These are phyloP conservation scores for Eonycteris spelaea DNA, from an alignment of 2,113 vertebrate species.

Conservation along the genomic window DNA sequence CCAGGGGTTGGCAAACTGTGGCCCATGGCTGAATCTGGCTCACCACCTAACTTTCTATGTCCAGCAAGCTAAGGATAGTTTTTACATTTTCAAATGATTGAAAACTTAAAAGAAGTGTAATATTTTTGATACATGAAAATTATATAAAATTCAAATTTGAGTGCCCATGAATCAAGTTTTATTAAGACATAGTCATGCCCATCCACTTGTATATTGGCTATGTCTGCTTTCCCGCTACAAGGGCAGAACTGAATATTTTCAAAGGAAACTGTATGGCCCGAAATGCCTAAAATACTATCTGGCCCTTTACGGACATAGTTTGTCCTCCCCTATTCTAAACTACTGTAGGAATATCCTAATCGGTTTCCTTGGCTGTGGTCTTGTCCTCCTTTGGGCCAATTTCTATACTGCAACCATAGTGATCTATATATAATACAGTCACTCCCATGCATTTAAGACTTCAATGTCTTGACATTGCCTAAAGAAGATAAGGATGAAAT, in stretches of 20 bases:
- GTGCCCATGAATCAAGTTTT: not conserved
- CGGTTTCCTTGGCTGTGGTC: not conserved
- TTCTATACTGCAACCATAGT: not conserved
- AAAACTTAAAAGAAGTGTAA: not conserved
- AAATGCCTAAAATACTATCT: not conserved
- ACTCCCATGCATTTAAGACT: not conserved
- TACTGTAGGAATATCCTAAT: not conserved
- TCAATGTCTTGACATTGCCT: not conserved
- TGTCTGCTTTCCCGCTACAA: not conserved
- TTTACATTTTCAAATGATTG: not conserved
- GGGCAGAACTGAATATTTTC: not conserved
- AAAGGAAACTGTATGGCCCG: not conserved
- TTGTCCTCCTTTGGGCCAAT: not conserved
- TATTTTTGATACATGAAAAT: not conserved
- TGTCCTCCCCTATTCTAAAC: not conserved
- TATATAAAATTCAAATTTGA: not conserved
- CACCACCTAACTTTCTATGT: not conserved
- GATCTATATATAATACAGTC: not conserved
- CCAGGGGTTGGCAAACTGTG: not conserved
- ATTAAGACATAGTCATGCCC: not conserved
- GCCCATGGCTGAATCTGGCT: not conserved
- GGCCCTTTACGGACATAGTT: not conserved
- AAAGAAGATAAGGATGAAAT: not conserved
- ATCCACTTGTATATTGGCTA: not conserved
- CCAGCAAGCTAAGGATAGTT: not conserved